A percentile compares a stretch with the other conserved stretches of the same genome.
Conservation (phyloP, 2,888 invertebrate genomes). For the Yponomeuta evonymella region DNA sequence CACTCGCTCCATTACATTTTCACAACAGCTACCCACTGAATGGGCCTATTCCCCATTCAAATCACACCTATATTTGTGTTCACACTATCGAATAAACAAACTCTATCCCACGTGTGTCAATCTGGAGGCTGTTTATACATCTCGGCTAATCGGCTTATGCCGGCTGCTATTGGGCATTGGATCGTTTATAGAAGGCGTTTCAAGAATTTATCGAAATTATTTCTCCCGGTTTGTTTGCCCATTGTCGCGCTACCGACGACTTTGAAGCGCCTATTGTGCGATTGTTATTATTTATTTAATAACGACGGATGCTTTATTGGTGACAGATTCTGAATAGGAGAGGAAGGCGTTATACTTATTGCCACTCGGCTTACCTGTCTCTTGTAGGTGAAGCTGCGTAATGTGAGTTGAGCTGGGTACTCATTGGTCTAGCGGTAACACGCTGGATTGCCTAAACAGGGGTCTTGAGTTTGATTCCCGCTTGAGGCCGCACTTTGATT, state of each 20-base stretch:
- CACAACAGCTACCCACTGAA: not conserved
- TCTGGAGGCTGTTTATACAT: slow-evolving; percentile 53
- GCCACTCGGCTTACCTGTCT: not conserved
- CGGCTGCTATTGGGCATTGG: slow-evolving; percentile 49
- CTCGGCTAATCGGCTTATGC: slow-evolving; percentile 67
- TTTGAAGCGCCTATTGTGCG: slow-evolving; percentile 43
- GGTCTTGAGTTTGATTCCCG: too few species aligned
- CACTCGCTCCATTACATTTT: not conserved
- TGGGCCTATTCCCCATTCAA: not conserved
- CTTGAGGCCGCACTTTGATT: too few species aligned
- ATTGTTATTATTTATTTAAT: slow-evolving; percentile 71
- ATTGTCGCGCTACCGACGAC: slow-evolving; percentile 64
- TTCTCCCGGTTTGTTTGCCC: slow-evolving; percentile 66
- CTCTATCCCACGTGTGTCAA: slow-evolving; percentile 50
- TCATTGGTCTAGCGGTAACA: too few species aligned
- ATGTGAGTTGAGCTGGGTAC: too few species aligned
- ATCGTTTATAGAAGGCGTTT: slow-evolving; percentile 63
- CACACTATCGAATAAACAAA: slow-evolving; percentile 25
- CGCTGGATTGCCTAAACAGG: too few species aligned
- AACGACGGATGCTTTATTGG: slow-evolving; percentile 58
- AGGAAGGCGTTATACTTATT: slow-evolving; percentile 2
- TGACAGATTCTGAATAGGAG: not conserved
- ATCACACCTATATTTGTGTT: slow-evolving; percentile 11
- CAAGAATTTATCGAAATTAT: slow-evolving; percentile 70
- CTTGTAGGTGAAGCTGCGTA: too few species aligned